Evolutionary conservation across 2,113 vertebrate genomes (phyloP).

Genomic region (Laterallus jamaicensis): DNA sequence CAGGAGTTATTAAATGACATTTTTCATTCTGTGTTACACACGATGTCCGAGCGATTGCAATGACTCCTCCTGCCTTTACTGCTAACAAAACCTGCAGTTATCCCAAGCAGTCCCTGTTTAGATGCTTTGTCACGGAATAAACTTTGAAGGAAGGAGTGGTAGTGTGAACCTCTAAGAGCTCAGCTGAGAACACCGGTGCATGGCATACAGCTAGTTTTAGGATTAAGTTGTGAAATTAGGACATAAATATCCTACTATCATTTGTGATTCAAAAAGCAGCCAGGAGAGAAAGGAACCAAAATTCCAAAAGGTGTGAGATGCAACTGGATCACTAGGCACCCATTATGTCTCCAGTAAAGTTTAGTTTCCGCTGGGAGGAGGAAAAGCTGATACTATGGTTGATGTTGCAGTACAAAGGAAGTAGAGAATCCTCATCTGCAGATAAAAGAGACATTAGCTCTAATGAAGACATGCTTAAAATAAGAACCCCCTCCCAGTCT

Average conservation of each 20-base stretch:
- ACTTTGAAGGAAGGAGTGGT: not conserved
- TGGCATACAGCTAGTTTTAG: not conserved
- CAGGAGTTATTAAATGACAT: not conserved
- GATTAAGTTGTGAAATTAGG: not conserved
- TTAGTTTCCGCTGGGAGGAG: not conserved
- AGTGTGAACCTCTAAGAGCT: not conserved
- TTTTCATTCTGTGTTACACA: not conserved
- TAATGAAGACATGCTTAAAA: constrained; percentile 23
- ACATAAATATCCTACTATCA: not conserved
- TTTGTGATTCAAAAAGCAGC: constrained; percentile 1
- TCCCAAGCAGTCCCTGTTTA: not conserved
- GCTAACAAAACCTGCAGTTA: not conserved
- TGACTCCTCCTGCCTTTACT: not conserved
- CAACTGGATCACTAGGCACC: not conserved
- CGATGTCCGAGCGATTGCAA: not conserved
- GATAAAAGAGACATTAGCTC: constrained; percentile 23
- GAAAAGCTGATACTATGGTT: not conserved
- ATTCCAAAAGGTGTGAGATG: not conserved
- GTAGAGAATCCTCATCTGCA: not conserved
- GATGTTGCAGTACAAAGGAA: constrained; percentile 20
- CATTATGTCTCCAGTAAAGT: not conserved
- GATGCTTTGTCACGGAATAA: not conserved
- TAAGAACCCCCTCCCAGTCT: not conserved
- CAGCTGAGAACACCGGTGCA: not conserved
- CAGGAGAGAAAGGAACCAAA: not conserved